Conservation (phyloP, 37 sponge, comb jelly and placozoan genomes). For the Cliona cf. orientalis region DNA sequence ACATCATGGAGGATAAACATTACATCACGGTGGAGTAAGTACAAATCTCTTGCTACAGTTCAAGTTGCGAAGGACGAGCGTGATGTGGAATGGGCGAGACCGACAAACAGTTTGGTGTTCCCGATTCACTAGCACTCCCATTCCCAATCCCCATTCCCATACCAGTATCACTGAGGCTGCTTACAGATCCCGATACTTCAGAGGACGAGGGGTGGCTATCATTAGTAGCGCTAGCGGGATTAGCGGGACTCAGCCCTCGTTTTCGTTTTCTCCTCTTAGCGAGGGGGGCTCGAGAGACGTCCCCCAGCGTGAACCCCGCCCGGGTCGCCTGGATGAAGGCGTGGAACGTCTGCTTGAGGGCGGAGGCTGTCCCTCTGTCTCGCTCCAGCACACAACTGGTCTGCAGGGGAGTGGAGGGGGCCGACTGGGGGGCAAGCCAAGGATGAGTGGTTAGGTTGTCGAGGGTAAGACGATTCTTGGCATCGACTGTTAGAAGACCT, state of each 20-base stretch:
- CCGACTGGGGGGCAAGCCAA: conserved; percentile 74
- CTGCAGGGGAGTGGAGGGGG: conserved; percentile 78
- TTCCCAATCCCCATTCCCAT: too few relatives aligned
- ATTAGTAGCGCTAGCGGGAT: neutral
- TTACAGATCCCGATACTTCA: too few relatives aligned
- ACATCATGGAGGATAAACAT: too few relatives aligned
- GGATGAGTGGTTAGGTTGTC: conserved; percentile 53
- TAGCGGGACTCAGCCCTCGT: conserved; percentile 12
- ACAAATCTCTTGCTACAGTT: too few relatives aligned
- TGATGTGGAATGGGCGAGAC: too few relatives aligned
- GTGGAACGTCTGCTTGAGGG: conserved; percentile 86
- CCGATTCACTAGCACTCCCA: too few relatives aligned
- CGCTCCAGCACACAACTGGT: conserved; percentile 64
- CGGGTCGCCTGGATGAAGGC: conserved; percentile 79
- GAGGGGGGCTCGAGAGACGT: conserved; percentile 85
- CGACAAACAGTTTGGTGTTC: too few relatives aligned
- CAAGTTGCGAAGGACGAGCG: too few relatives aligned
- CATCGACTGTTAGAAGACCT: conserved; percentile 88
- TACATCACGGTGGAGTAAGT: too few relatives aligned
- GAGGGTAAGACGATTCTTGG: conserved; percentile 71
- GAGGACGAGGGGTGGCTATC: too few relatives aligned
- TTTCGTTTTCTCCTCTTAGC: conserved; percentile 84
- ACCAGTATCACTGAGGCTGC: too few relatives aligned
- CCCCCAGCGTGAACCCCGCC: conserved; percentile 80
- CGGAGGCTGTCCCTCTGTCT: conserved; percentile 54